Evolutionary conservation across 2,888 invertebrate genomes (phyloP).

Genomic region (Mayetiola destructor): DNA sequence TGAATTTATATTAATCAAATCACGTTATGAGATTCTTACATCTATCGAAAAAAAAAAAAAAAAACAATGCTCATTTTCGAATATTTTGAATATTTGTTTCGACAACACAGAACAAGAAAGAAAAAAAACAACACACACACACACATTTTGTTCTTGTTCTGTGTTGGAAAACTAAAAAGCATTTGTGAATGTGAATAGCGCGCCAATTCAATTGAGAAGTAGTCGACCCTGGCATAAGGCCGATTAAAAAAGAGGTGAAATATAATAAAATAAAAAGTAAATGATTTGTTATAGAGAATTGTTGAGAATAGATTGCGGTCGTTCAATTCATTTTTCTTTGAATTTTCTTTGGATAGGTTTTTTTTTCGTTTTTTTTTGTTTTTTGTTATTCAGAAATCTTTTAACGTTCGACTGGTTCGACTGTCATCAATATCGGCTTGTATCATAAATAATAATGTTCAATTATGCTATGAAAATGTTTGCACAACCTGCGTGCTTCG

Average conservation of each 20-base stretch:
- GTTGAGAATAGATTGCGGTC: too few species aligned
- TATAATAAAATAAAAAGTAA: slow-evolving; percentile 11
- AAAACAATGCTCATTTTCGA: too few species aligned
- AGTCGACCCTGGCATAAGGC: slow-evolving; percentile 13
- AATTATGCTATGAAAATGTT: too few species aligned
- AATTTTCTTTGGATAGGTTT: background rate
- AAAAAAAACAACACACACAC: too few species aligned
- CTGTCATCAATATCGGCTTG: background rate
- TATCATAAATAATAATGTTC: slow-evolving; percentile 10
- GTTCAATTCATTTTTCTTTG: background rate
- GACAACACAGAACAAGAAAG: too few species aligned
- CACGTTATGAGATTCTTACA: too few species aligned
- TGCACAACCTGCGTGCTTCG: too few species aligned
- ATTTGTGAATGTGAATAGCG: background rate
- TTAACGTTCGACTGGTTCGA: background rate
- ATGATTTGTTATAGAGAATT: slow-evolving; percentile 1
- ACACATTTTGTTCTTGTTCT: too few species aligned
- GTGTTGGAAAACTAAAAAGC: background rate
- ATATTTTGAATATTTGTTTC: too few species aligned
- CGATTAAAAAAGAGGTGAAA: slow-evolving; percentile 13
- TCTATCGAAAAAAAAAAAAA: too few species aligned
- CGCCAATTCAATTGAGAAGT: slow-evolving; percentile 7
- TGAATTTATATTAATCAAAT: too few species aligned
- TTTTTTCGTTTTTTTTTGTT: background rate
- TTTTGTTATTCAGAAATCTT: background rate